These are phyloP conservation scores for Enoplosus armatus DNA, from an alignment of 2,797 vertebrate genomes.

Conservation along the genomic window DNA sequence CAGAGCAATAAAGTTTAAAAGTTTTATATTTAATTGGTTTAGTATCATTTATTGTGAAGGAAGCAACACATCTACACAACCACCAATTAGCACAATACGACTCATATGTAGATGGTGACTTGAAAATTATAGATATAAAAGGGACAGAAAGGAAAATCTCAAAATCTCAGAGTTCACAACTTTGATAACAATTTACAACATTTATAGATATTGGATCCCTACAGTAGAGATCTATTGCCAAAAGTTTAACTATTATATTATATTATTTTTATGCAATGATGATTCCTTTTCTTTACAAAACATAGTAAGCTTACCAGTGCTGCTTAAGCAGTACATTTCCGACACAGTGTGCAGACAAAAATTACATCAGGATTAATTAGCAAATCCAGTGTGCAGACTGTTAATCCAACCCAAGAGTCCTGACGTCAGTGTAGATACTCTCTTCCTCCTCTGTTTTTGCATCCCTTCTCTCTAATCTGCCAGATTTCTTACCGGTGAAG, in stretches of 20 bases:
- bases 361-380: background rate
- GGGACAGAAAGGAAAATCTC: background rate
- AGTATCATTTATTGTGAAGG: background rate
- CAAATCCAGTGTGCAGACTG: background rate
- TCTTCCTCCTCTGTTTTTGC: constrained; percentile 9
- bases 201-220: background rate
- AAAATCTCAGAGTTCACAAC: background rate
- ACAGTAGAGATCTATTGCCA: background rate
- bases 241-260: background rate
- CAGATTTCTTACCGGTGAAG: constrained; percentile 11
- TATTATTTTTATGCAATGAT: background rate
- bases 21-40: background rate
- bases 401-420: background rate
- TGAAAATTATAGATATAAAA: background rate
- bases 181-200: background rate
- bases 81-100: background rate
- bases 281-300: background rate
- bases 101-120: background rate
- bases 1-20: background rate
- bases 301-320: no score
- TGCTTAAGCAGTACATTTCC: background rate
- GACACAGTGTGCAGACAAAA: background rate
- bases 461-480: background rate
- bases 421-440: constrained; percentile 49
- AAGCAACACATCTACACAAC: background rate